Conservation (phyloP, 2,797 vertebrate species). For the Periophthalmus magnuspinnatus region DNA sequence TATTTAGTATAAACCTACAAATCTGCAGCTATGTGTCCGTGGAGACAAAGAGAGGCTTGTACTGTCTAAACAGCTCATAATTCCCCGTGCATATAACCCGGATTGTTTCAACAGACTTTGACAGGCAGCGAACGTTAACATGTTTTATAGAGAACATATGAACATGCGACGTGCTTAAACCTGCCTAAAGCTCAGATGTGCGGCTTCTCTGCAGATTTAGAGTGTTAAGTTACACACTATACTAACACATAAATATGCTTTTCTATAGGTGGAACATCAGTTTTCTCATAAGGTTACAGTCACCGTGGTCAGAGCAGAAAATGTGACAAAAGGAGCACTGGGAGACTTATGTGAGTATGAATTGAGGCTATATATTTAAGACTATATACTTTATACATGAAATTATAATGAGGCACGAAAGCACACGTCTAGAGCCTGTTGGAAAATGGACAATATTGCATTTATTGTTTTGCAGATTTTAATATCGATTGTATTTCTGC, state of each 20-base stretch:
- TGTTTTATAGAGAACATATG: slow-evolving; percentile 1
- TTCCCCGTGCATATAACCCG: not conserved
- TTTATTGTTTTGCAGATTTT: not conserved
- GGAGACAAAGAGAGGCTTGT: slow-evolving; percentile 2
- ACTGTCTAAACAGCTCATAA: not conserved
- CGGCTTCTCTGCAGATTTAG: not conserved
- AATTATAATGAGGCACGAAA: not conserved
- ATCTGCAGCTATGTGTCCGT: slow-evolving; percentile 9
- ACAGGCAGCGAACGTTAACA: not conserved
- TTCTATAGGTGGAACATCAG: slow-evolving; percentile 92
- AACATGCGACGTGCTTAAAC: not conserved
- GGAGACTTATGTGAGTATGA: slow-evolving; percentile 92
- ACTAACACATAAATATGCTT: slow-evolving; percentile 2
- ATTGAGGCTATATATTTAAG: not conserved
- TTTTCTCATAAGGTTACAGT: slow-evolving; percentile 92
- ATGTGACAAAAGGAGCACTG: slow-evolving; percentile 93
- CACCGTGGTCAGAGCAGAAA: slow-evolving; percentile 85
- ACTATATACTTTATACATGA: too few relatives aligned
- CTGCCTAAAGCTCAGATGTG: not conserved
- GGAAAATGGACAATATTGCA: not conserved
- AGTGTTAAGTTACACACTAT: not conserved
- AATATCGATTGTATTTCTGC: not conserved
- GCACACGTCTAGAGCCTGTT: not conserved
- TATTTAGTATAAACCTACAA: not conserved
- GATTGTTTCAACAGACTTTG: slow-evolving; percentile 8